These are phyloP conservation scores for Grammomys dolichurus DNA, from an alignment of 2,113 vertebrate genomes.

Conservation along the genomic window DNA sequence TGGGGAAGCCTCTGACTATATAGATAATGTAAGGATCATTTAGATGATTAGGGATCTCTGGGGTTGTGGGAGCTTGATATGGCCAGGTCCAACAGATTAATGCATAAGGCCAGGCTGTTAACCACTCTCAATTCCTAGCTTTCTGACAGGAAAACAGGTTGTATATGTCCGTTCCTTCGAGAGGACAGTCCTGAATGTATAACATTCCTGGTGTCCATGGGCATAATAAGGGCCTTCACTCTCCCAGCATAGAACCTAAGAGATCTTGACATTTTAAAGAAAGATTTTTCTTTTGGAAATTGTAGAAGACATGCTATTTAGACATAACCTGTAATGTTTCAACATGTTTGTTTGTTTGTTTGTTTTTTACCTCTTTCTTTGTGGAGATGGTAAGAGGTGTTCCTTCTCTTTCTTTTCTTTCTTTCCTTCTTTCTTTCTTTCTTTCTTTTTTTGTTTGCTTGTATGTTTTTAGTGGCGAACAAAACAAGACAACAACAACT, in stretches of 20 bases:
- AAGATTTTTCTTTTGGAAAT: not conserved
- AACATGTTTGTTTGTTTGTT: not conserved
- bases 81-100: not conserved
- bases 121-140: not conserved
- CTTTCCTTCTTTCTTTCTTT: no score
- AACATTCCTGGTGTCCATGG: not conserved
- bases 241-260: not conserved
- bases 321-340: not conserved
- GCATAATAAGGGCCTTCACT: not conserved
- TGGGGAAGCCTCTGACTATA: not conserved
- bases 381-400: not conserved
- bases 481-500: not conserved
- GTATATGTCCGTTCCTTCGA: not conserved
- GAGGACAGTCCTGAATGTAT: not conserved
- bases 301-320: not conserved
- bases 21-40: not conserved
- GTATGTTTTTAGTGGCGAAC: not conserved
- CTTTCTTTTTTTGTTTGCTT: not conserved
- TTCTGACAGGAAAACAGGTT: not conserved
- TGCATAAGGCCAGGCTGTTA: not conserved
- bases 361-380: not conserved
- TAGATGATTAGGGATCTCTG: not conserved
- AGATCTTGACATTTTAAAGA: not conserved
- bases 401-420: not conserved
- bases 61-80: not conserved